Percentiles rank a stretch among this genome's conserved stretches.
Evolutionary conservation across 2,888 invertebrate genomes (phyloP).

Genomic region (Drosophila longiperda): DNA sequence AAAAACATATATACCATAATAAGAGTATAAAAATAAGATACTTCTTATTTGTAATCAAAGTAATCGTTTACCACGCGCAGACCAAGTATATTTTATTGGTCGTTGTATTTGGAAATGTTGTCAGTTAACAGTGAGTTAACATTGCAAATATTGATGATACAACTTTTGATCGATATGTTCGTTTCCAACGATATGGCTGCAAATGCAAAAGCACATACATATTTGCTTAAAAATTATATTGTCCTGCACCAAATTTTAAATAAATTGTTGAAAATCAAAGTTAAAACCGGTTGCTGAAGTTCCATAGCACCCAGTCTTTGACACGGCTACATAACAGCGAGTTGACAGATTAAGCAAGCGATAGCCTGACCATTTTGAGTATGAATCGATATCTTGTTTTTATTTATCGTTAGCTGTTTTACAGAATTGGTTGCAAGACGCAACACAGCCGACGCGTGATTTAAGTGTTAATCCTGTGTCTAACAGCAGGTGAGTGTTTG

Average conservation of each 20-base stretch:
- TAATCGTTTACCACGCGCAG: too few relatives aligned
- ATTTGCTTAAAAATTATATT: neutral
- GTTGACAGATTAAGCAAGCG: neutral
- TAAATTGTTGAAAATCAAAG: neutral
- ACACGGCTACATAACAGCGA: neutral
- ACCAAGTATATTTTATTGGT: neutral
- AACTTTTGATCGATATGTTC: neutral
- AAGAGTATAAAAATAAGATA: neutral
- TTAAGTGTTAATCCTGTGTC: slow-evolving; percentile 17
- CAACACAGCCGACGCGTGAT: slow-evolving; percentile 17
- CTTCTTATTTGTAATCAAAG: neutral
- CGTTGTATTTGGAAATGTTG: neutral
- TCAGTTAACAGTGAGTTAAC: neutral
- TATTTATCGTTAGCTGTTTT: slow-evolving; percentile 13
- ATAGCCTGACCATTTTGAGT: slow-evolving; percentile 36
- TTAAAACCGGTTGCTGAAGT: neutral
- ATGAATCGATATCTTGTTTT: slow-evolving; percentile 15
- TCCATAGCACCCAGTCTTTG: neutral
- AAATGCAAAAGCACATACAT: neutral
- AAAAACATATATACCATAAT: too few relatives aligned
- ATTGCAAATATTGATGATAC: neutral
- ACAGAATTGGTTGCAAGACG: slow-evolving; percentile 26
- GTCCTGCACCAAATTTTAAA: neutral
- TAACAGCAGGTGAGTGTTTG: slow-evolving; percentile 29
- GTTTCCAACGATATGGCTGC: neutral